A percentile compares a stretch with the other conserved stretches of the same genome.
These are phyloP conservation scores for Vidua chalybeata DNA, from an alignment of 2,113 vertebrate genomes.

Conservation along the genomic window DNA sequence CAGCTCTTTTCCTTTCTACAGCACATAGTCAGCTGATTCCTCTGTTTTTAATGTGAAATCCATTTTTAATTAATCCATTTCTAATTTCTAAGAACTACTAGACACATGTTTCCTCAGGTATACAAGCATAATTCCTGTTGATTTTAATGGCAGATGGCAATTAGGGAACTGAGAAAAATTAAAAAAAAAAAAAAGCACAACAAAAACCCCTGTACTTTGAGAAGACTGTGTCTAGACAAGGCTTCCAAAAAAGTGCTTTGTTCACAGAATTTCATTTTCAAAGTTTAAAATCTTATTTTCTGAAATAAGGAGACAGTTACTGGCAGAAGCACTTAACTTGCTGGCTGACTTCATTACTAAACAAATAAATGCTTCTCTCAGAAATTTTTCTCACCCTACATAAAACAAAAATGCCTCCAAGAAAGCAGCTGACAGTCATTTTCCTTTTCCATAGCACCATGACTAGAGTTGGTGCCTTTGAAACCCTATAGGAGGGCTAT, in stretches of 20 bases:
- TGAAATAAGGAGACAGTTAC: neutral
- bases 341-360: neutral
- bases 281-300: neutral
- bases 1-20: slow-evolving; percentile 29
- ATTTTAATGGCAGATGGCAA: neutral
- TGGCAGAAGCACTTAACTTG: neutral
- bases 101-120: neutral
- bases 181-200: neutral
- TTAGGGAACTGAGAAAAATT: neutral
- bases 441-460: neutral
- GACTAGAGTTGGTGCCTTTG: neutral
- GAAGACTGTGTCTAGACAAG: neutral
- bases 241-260: neutral
- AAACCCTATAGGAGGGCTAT: neutral
- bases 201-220: neutral
- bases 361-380: neutral
- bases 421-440: neutral
- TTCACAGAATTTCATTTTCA: neutral
- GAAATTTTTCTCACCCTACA: slow-evolving; percentile 1
- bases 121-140: neutral
- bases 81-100: neutral
- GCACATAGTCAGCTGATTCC: neutral
- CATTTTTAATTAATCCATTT: slow-evolving; percentile 21
- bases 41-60: slow-evolving; percentile 20
- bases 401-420: neutral